Evolutionary conservation across 2,888 invertebrate genomes (phyloP), one percentile per base, ranked within the genome.

Genomic region (Tridacna crocea): DNA sequence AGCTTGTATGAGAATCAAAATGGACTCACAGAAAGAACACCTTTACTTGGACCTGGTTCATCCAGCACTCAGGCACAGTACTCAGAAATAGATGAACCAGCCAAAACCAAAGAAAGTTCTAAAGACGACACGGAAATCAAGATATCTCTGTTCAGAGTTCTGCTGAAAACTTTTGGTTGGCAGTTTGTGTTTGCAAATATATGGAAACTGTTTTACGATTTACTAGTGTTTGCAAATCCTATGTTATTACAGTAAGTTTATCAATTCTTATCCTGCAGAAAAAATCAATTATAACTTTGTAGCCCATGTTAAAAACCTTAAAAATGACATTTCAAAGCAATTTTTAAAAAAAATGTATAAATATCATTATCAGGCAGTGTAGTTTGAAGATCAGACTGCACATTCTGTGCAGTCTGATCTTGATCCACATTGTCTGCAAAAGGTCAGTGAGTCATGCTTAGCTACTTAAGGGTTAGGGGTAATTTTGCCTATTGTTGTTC

Each of bases 171-270:
- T 6, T 93, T 90, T 87, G 92, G 92, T 36, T 79, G 81, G 73
- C 89, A 90, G 17, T 79, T 92, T 19, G 77, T 93, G 0, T 75
- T 86, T 68, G 88, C 91, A n/a, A 90, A 91, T 68, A 76, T 89
- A 15, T 91, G 90, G 87, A 92, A 92, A 68, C 83, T 92, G 26
- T 81, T 91, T 24, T 90, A 90, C 85, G 92, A 92, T 84, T 72
- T 83, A 0, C 74, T 90, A n/a, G 73, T 88, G 11, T 89, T 92
- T 76, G 80, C 84, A 17, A 88, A 89, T 70, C 92, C 92, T 12
- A 72, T 84, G n/a, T 68, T 84, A 6, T 72, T 84, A 72, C 70
- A 77, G 84, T 74, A 47, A 74, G 74, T n/a, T 19, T 66, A 11
- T 26, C 26, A 22, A 51, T 51, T n/a, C n/a, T n/a, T n/a, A n/a